These are phyloP conservation scores for Drosophila biarmipes DNA, from an alignment of 1,140 invertebrate genomes.

Conservation along the genomic window DNA sequence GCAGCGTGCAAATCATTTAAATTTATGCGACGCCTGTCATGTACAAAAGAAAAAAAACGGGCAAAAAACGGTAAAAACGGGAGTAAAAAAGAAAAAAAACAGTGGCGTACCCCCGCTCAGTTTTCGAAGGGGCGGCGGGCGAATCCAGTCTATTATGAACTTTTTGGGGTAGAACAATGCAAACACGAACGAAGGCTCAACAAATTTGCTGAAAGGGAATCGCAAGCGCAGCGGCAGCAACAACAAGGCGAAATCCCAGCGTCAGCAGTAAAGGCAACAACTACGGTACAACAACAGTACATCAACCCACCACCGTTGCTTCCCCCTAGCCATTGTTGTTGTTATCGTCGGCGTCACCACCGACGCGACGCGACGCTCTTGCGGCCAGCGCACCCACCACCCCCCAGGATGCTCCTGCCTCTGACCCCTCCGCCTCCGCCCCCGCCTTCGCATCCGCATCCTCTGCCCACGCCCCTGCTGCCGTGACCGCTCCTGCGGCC, in stretches of 20 bases:
- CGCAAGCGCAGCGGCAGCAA: conserved; percentile 56
- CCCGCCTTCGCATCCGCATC: background rate
- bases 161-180: conserved; percentile 76
- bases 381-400: conserved; percentile 40
- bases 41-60: conserved; percentile 25
- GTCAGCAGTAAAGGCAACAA: conserved; percentile 47
- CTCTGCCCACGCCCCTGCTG: background rate
- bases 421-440: too few relatives aligned
- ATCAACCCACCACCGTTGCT: conserved; percentile 52
- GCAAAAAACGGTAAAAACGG: conserved; percentile 1
- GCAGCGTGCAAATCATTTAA: conserved; percentile 78
- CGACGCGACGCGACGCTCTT: conserved; percentile 39
- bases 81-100: conserved; percentile 16
- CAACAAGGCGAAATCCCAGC: conserved; percentile 54
- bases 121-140: conserved; percentile 1
- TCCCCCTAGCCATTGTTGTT: conserved; percentile 10
- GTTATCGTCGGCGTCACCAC: conserved; percentile 57
- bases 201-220: conserved; percentile 80
- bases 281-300: conserved; percentile 30
- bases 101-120: background rate
- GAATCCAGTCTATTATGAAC: conserved; percentile 64
- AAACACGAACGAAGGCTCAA: conserved; percentile 71
- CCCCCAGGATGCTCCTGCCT: conserved; percentile 49
- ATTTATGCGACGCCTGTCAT: conserved; percentile 59
- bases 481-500: conserved; percentile 12